A percentile compares a stretch with the other conserved stretches of the same genome.
Evolutionary conservation across 2,797 vertebrate genomes (phyloP).

Genomic region (Lepus townsendii): DNA sequence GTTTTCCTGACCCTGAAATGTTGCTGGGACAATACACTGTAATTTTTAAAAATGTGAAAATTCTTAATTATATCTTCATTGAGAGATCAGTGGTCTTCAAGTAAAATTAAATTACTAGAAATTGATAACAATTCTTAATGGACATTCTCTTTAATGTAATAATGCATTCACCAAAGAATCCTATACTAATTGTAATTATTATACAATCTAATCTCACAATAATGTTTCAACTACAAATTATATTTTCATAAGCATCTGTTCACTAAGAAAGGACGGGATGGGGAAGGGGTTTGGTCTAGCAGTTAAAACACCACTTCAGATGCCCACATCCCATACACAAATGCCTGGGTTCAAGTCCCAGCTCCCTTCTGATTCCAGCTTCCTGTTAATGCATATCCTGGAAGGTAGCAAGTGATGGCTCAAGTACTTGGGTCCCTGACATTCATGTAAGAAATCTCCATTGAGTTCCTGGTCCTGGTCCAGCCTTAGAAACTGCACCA

Average conservation of each 20-base stretch:
- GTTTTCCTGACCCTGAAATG: not conserved
- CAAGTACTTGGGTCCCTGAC: no score
- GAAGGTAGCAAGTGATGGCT: no score
- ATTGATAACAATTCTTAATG: conserved; percentile 28
- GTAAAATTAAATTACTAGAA: conserved; percentile 60
- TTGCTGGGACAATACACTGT: not conserved
- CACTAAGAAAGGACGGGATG: conserved; percentile 9
- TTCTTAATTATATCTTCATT: conserved; percentile 21
- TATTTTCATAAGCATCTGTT: conserved; percentile 58
- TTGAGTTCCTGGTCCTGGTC: no score
- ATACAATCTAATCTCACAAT: conserved; percentile 54
- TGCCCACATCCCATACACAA: no score
- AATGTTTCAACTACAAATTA: conserved; percentile 32
- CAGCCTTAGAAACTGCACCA: no score
- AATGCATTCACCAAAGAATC: conserved; percentile 6
- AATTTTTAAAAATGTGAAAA: conserved; percentile 40
- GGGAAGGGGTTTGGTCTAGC: no score
- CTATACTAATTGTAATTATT: conserved; percentile 38
- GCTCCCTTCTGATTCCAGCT: no score
- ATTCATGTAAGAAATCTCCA: no score
- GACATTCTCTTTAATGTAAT: not conserved
- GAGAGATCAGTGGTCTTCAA: conserved; percentile 18
- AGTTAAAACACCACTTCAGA: no score
- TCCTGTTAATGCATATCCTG: no score
- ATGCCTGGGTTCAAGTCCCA: no score